Conservation (phyloP, 2,797 vertebrate species). For the Notoglanidium macrostoma region DNA sequence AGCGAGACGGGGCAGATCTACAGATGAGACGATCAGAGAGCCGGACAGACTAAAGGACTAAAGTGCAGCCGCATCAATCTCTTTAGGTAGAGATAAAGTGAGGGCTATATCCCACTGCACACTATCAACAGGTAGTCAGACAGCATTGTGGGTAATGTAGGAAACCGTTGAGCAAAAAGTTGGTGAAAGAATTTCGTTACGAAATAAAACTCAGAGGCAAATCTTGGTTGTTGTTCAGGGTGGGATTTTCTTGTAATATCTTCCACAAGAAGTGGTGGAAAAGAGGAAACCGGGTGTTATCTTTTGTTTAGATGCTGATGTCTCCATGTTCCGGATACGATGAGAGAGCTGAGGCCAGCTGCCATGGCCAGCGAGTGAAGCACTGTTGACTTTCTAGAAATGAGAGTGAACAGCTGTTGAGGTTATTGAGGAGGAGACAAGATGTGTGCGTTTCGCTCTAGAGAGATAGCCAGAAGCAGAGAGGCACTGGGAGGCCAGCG, state of each 20-base stretch:
- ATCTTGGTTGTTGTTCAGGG: neutral
- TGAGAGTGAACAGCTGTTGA: conserved; percentile 58
- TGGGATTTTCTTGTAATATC: neutral
- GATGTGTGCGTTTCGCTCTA: conserved; percentile 67
- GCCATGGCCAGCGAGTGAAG: conserved; percentile 74
- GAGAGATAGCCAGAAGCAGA: conserved; percentile 75
- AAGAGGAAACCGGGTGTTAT: conserved; percentile 68
- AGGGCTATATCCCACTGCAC: neutral
- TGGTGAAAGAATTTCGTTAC: neutral
- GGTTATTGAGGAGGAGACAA: conserved; percentile 62
- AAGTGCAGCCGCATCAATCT: neutral
- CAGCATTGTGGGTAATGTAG: conserved; percentile 1
- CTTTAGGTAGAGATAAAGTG: neutral
- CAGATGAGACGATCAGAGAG: neutral
- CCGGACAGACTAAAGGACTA: neutral
- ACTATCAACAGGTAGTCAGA: neutral
- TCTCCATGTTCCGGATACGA: conserved; percentile 72
- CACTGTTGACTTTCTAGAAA: conserved; percentile 76
- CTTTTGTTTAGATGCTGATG: conserved; percentile 77
- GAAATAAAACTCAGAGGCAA: neutral
- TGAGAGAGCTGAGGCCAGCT: conserved; percentile 60
- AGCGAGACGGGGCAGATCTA: too few species aligned
- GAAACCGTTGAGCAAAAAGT: neutral
- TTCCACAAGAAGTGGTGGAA: conserved; percentile 64
- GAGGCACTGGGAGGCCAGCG: conserved; percentile 66